Percentiles rank a stretch among this genome's conserved stretches.
Conservation (phyloP, 2,113 vertebrate genomes). For the Hylia prasina region DNA sequence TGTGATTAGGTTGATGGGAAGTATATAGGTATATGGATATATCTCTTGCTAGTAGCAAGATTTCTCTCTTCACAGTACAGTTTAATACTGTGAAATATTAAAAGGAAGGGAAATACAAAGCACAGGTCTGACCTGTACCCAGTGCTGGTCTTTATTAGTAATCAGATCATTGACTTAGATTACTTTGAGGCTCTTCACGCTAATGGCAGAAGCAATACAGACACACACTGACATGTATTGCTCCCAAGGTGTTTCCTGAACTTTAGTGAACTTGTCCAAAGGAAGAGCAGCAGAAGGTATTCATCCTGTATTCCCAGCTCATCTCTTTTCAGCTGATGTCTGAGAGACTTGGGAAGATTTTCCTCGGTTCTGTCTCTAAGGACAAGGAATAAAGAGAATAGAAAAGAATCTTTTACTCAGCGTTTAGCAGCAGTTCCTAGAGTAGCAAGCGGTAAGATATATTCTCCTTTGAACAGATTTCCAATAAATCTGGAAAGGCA, state of each 20-base stretch:
- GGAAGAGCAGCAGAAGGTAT: not conserved
- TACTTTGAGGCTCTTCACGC: not conserved
- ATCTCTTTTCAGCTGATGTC: slow-evolving; percentile 3
- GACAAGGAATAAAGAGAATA: slow-evolving; percentile 3
- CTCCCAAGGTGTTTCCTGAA: slow-evolving; percentile 31
- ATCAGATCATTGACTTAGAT: slow-evolving; percentile 23
- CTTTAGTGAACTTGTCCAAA: not conserved
- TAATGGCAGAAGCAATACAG: slow-evolving; percentile 42
- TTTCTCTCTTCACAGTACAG: not conserved
- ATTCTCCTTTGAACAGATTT: slow-evolving; percentile 46
- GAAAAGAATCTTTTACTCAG: slow-evolving; percentile 25
- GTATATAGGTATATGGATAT: not conserved
- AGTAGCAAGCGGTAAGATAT: not conserved
- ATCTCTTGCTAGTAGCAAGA: not conserved
- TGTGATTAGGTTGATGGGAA: not conserved
- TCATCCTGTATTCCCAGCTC: not conserved
- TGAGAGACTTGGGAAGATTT: slow-evolving; percentile 8
- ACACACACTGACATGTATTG: not conserved
- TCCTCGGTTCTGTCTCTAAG: not conserved
- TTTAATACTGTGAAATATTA: not conserved
- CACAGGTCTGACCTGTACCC: not conserved
- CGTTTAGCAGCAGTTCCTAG: slow-evolving; percentile 1
- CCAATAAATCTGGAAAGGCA: slow-evolving; percentile 56
- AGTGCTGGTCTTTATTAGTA: slow-evolving; percentile 12
- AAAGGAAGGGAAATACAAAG: slow-evolving; percentile 1